Conservation (phyloP, 2,888 invertebrate genomes). For the Lumbricus terrestris region DNA sequence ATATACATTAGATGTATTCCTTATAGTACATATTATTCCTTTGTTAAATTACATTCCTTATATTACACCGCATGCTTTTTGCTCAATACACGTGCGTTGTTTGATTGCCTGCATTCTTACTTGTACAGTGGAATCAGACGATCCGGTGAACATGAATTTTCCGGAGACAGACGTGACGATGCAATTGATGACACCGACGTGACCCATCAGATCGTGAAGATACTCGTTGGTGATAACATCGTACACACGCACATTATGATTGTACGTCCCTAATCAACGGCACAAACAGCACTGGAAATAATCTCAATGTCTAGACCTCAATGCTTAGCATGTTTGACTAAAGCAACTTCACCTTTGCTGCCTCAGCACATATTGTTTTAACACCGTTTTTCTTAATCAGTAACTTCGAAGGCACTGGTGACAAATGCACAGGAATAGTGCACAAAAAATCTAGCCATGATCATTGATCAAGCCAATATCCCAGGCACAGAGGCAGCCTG, state of each 20-base stretch:
- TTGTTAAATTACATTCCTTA: background rate
- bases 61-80: too few relatives aligned
- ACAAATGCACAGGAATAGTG: too few relatives aligned
- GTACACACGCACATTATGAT: conserved; percentile 51
- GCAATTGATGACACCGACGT: conserved; percentile 48
- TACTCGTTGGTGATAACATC: conserved; percentile 43
- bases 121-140: conserved; percentile 51
- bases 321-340: background rate
- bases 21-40: too few relatives aligned
- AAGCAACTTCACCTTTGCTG: too few relatives aligned
- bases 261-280: conserved; percentile 49
- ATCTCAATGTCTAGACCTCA: background rate
- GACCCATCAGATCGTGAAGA: conserved; percentile 47
- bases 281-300: conserved; percentile 14
- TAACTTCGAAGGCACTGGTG: too few relatives aligned
- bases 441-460: too few relatives aligned
- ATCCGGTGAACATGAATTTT: conserved; percentile 50
- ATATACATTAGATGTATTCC: too few relatives aligned
- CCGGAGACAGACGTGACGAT: conserved; percentile 47
- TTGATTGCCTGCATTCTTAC: conserved; percentile 36
- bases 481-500: too few relatives aligned
- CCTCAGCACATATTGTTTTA: background rate
- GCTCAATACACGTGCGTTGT: too few relatives aligned
- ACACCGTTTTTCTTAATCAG: background rate
- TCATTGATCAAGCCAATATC: too few relatives aligned